Conservation (phyloP, 2,888 invertebrate species). For the Cantharis flavilabris region DNA sequence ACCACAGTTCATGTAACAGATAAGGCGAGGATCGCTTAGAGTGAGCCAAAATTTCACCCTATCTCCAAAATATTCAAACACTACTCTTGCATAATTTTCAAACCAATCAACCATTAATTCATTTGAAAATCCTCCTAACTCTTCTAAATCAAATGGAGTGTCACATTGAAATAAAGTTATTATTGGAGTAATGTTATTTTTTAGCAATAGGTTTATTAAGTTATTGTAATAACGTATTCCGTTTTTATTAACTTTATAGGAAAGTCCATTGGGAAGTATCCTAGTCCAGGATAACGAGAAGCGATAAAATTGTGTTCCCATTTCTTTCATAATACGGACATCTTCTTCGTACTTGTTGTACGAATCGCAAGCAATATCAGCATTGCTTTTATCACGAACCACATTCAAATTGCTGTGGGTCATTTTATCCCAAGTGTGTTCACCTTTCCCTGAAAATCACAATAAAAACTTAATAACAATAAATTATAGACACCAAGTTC, state of each 20-base stretch:
- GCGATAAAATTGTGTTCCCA: conserved; percentile 63
- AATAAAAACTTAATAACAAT: background rate
- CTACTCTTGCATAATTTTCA: conserved; percentile 61
- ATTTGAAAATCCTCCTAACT: conserved; percentile 56
- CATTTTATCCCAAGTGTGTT: conserved; percentile 70
- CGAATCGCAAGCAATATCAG: conserved; percentile 68
- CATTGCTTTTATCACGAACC: conserved; percentile 61
- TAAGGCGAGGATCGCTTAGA: conserved; percentile 57
- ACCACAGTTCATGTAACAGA: conserved; percentile 13
- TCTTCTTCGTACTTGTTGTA: conserved; percentile 68
- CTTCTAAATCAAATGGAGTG: conserved; percentile 57
- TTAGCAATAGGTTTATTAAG: conserved; percentile 60
- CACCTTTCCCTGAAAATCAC: conserved; percentile 59
- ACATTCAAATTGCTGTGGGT: conserved; percentile 59
- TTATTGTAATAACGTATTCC: conserved; percentile 68
- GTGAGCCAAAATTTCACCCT: conserved; percentile 59
- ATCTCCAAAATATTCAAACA: conserved; percentile 44
- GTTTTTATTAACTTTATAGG: conserved; percentile 60
- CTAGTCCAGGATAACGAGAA: conserved; percentile 71
- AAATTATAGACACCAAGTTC: background rate
- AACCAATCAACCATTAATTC: conserved; percentile 62
- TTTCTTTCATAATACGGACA: conserved; percentile 58
- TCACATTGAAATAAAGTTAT: conserved; percentile 63
- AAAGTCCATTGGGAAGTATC: conserved; percentile 63
- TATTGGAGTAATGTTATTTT: conserved; percentile 59